phyloP scores from a whole-genome alignment of 2,888 invertebrate species.

The Muschampia staudingeri region DNA sequence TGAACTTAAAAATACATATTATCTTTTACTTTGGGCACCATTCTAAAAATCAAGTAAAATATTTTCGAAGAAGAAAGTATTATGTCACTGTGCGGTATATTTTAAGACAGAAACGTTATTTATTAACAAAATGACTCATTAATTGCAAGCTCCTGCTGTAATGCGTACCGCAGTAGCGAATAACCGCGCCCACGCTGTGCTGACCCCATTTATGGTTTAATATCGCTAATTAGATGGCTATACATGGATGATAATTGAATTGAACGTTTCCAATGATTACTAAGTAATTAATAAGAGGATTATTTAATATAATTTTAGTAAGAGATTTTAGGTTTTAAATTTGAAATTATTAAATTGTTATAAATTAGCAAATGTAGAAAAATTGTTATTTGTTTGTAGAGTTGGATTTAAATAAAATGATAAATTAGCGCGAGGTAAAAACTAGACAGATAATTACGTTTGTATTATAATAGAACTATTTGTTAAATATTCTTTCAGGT shows the following conservation, averaged over 20 bases:
- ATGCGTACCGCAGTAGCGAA: conserved; percentile 42
- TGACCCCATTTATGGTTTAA: not conserved
- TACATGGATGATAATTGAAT: conserved; percentile 10
- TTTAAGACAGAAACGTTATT: not conserved
- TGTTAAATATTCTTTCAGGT: not conserved
- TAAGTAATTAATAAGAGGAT: not conserved
- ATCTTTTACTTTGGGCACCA: too few relatives aligned
- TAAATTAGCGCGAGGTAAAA: not conserved
- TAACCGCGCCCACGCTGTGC: conserved; percentile 28
- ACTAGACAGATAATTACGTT: too few relatives aligned
- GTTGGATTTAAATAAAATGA: too few relatives aligned
- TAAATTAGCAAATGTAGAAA: too few relatives aligned
- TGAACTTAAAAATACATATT: too few relatives aligned
- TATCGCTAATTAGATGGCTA: conserved; percentile 19
- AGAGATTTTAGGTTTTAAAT: too few relatives aligned
- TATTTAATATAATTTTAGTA: too few relatives aligned
- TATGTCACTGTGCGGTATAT: not conserved
- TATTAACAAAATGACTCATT: conserved; percentile 30
- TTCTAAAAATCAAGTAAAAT: not conserved
- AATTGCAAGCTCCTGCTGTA: conserved; percentile 46
- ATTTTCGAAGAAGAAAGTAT: not conserved
- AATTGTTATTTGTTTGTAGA: too few relatives aligned
- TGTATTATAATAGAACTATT: too few relatives aligned
- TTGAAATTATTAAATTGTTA: too few relatives aligned
- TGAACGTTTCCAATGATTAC: not conserved